A percentile compares a stretch with the other conserved stretches of the same genome.
Evolutionary conservation across 1,140 invertebrate genomes (phyloP).

Genomic region (Brachionus koreanus): DNA sequence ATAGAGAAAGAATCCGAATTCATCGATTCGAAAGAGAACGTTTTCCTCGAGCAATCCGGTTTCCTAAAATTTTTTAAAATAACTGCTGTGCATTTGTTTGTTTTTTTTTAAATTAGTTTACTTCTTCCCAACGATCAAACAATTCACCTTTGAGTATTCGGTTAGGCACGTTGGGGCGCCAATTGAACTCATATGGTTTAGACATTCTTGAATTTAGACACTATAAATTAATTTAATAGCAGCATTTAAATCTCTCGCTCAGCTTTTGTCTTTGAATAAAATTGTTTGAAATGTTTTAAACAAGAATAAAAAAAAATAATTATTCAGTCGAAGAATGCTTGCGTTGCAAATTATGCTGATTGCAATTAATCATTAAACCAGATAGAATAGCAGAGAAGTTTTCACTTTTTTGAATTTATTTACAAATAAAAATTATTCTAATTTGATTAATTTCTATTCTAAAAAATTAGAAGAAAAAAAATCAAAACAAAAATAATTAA

Average conservation of each 20-base stretch:
- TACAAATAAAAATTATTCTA: background rate
- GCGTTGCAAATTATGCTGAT: slow-evolving; percentile 23
- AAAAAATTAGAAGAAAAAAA: background rate
- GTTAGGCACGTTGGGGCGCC: slow-evolving; percentile 87
- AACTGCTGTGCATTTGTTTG: background rate
- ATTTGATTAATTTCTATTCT: background rate
- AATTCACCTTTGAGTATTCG: slow-evolving; percentile 73
- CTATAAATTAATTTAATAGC: background rate
- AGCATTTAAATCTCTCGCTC: background rate
- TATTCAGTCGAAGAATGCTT: slow-evolving; percentile 17
- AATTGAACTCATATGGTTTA: slow-evolving; percentile 97
- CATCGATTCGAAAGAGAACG: slow-evolving; percentile 89
- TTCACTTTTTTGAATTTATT: background rate
- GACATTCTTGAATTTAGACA: slow-evolving; percentile 65
- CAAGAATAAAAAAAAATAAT: background rate
- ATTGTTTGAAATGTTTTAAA: background rate
- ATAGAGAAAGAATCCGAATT: slow-evolving; percentile 97
- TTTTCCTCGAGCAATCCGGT: slow-evolving; percentile 81
- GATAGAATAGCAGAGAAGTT: slow-evolving; percentile 4
- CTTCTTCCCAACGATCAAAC: slow-evolving; percentile 94
- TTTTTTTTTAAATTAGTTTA: slow-evolving; percentile 50
- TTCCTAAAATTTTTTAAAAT: slow-evolving; percentile 60
- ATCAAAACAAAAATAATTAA: background rate
- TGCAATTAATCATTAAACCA: slow-evolving; percentile 37
- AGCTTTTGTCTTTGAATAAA: background rate